These are phyloP conservation scores for Chaetura pelagica DNA, from an alignment of 2,113 vertebrate species.

Conservation along the genomic window DNA sequence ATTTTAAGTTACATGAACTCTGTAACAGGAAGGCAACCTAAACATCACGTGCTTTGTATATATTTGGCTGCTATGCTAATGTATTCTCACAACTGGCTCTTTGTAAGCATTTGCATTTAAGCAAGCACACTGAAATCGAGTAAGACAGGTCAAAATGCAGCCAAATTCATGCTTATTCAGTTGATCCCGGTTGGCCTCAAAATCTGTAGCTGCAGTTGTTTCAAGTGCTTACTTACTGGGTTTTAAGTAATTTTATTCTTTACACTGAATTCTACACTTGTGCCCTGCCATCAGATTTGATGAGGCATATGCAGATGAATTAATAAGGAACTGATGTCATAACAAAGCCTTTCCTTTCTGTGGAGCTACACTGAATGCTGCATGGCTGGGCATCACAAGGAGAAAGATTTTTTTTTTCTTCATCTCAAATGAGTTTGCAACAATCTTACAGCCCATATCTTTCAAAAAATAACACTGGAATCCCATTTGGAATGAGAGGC, in stretches of 20 bases:
- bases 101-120: background rate
- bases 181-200: background rate
- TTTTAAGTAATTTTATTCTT: background rate
- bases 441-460: background rate
- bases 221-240: background rate
- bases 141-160: background rate
- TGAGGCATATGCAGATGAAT: background rate
- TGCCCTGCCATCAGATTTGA: background rate
- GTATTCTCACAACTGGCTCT: background rate
- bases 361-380: background rate
- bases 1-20: background rate
- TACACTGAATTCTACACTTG: background rate
- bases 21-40: background rate
- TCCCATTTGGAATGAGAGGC: background rate
- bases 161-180: background rate
- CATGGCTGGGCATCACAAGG: background rate
- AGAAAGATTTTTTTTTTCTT: background rate
- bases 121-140: background rate
- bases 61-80: background rate
- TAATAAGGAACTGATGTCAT: background rate
- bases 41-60: rapidly evolving
- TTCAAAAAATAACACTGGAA: background rate
- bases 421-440: background rate
- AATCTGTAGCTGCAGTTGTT: background rate
- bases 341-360: background rate